Conservation (phyloP, 2,797 vertebrate species). For the Sphenodon punctatus region DNA sequence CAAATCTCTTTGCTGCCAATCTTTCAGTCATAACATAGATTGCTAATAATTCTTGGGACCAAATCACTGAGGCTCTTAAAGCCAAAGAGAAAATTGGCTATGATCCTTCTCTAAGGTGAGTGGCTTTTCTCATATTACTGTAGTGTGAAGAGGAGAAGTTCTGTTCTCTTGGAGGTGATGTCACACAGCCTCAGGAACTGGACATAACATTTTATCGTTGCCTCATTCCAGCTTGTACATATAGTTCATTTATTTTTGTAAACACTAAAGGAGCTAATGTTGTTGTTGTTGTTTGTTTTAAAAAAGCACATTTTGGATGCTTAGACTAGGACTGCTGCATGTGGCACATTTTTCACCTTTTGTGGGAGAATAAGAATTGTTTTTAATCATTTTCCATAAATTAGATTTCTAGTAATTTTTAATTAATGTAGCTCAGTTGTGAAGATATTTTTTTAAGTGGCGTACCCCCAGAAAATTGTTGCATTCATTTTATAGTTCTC, state of each 20-base stretch:
- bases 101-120: neutral
- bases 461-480: neutral
- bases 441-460: neutral
- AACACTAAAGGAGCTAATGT: neutral
- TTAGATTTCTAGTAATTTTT: neutral
- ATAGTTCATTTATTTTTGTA: neutral
- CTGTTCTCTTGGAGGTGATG: neutral
- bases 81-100: neutral
- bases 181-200: neutral
- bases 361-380: neutral
- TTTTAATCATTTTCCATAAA: neutral
- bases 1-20: neutral
- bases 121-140: neutral
- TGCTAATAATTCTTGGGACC: neutral
- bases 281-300: neutral
- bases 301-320: neutral
- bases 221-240: neutral
- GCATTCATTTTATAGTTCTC: neutral
- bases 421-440: neutral
- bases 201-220: neutral
- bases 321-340: neutral
- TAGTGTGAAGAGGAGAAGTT: neutral
- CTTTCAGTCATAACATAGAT: neutral
- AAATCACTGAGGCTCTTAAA: neutral
- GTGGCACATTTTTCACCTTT: neutral